Percentiles rank a stretch among this genome's conserved stretches.
These are phyloP conservation scores for Apodemia zela DNA, from an alignment of 2,888 invertebrate genomes.

Conservation along the genomic window DNA sequence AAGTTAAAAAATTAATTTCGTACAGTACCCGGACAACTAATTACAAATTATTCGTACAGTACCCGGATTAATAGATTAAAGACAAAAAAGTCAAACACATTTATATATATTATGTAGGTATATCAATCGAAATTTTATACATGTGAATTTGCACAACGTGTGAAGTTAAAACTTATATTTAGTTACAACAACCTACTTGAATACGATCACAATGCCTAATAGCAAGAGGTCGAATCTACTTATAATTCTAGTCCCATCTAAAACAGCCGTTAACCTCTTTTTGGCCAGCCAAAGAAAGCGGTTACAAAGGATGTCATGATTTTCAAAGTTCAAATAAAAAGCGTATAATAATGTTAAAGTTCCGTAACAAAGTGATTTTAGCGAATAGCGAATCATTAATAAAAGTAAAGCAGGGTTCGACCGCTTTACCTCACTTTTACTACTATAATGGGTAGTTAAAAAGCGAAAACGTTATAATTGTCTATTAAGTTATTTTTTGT, in stretches of 20 bases:
- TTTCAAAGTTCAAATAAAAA: conserved; percentile 24
- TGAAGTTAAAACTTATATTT: conserved; percentile 5
- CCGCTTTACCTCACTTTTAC: conserved; percentile 8
- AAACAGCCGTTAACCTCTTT: conserved; percentile 70
- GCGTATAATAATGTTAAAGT: conserved; percentile 4
- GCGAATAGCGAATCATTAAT: background rate
- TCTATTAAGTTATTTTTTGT: background rate
- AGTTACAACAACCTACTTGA: conserved; percentile 3
- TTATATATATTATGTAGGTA: no score
- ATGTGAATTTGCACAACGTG: background rate
- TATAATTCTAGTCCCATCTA: conserved; percentile 62
- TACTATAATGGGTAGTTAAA: background rate
- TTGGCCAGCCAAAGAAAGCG: conserved; percentile 67
- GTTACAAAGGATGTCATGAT: conserved; percentile 45
- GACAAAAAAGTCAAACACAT: no score
- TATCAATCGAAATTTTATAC: no score
- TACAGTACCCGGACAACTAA: no score
- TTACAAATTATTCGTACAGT: no score
- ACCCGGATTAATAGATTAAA: no score
- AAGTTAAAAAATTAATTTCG: no score
- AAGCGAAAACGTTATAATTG: background rate
- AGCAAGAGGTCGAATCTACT: conserved; percentile 36
- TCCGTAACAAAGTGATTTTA: conserved; percentile 9
- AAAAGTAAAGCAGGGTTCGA: conserved; percentile 4
- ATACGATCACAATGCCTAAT: background rate